A percentile compares a stretch with the other conserved stretches of the same genome.
Evolutionary conservation across 2,797 vertebrate species (phyloP).

Genomic region (Eospalax fontanierii): DNA sequence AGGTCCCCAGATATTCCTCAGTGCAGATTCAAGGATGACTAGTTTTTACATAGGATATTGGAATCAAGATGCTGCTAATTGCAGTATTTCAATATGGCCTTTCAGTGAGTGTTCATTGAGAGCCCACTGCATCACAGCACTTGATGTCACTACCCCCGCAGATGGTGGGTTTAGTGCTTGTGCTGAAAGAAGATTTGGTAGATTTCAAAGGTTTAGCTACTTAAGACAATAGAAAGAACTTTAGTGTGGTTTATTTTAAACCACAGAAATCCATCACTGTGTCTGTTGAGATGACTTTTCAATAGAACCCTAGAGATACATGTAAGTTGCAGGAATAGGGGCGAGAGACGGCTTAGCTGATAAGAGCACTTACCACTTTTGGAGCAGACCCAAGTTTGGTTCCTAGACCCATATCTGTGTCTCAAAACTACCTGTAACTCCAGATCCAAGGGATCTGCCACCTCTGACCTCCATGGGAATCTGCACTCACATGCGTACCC

Average conservation of each 20-base stretch:
- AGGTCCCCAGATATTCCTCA: too few species aligned
- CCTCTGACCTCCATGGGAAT: background rate
- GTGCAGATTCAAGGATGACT: too few species aligned
- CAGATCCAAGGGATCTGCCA: too few species aligned
- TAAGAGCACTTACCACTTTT: background rate
- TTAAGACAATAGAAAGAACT: background rate
- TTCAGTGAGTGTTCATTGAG: background rate
- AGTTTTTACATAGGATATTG: slow-evolving; percentile 32
- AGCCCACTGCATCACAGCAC: too few species aligned
- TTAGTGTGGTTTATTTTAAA: background rate
- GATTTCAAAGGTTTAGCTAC: background rate
- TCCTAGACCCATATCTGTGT: background rate
- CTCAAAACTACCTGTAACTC: background rate
- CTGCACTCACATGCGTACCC: background rate
- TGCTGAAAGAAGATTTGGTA: background rate
- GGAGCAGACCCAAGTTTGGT: background rate
- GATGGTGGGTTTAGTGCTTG: background rate
- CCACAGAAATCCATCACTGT: background rate
- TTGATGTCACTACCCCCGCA: background rate
- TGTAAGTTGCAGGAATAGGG: background rate
- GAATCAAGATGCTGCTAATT: background rate
- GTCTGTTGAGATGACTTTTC: background rate
- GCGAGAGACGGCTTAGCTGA: background rate
- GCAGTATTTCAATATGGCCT: background rate
- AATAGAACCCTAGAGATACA: background rate